phyloP scores from a whole-genome alignment of 37 sponge, comb jelly and placozoan species.

The Beroe ovata region DNA sequence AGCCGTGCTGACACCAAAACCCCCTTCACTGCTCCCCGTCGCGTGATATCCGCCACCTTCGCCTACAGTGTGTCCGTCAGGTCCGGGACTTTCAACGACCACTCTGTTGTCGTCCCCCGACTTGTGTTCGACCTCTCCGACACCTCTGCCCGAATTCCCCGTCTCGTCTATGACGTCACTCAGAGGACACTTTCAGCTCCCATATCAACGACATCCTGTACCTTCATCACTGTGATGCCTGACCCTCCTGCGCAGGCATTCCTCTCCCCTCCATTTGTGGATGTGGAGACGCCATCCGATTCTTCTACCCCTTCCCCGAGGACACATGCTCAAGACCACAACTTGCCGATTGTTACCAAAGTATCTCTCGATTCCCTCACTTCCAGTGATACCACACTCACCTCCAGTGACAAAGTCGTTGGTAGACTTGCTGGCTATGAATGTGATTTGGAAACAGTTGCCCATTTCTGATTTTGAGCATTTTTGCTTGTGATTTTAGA shows the following conservation, averaged over 20 bases:
- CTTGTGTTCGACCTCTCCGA: background rate
- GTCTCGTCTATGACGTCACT: constrained; percentile 13
- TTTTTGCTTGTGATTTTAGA: background rate
- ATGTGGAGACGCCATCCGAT: background rate
- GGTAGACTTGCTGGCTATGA: background rate
- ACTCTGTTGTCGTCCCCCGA: background rate
- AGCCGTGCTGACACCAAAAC: background rate
- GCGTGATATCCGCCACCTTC: constrained; percentile 24
- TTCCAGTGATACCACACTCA: background rate
- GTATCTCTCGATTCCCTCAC: constrained; percentile 1
- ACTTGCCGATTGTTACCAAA: background rate
- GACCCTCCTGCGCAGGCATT: background rate
- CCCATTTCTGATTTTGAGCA: constrained; percentile 17
- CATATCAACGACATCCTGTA: background rate
- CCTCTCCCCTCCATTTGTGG: constrained; percentile 1
- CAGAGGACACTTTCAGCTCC: background rate
- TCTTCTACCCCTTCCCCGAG: background rate
- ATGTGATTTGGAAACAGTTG: background rate
- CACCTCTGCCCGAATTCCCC: background rate
- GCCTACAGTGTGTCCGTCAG: background rate
- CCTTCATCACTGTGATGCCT: constrained; percentile 9
- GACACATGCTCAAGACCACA: background rate
- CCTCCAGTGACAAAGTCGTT: background rate
- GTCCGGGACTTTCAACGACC: background rate
- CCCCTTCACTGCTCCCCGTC: background rate